Evolutionary conservation across 2,888 invertebrate species (phyloP).

Genomic region (Dicranocentrus wangi): DNA sequence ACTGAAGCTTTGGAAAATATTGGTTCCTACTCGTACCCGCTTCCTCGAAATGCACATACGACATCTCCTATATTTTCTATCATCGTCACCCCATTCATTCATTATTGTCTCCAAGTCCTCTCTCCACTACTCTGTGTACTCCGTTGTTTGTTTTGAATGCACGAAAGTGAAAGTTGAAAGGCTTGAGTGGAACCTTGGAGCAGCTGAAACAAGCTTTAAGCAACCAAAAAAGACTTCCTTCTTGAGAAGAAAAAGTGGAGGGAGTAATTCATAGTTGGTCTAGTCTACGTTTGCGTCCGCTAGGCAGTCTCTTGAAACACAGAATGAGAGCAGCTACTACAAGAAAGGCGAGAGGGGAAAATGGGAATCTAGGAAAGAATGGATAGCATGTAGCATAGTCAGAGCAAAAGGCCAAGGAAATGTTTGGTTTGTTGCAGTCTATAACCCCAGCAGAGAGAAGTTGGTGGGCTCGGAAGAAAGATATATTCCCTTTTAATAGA

Average conservation of each 20-base stretch:
- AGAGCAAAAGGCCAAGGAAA: not conserved
- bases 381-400: no score
- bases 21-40: no score
- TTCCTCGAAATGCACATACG: no score
- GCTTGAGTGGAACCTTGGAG: slow-evolving; percentile 17
- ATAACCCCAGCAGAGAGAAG: no score
- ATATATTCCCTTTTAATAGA: no score
- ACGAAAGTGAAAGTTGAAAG: slow-evolving; percentile 34
- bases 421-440: not conserved
- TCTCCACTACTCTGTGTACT: not conserved
- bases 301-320: slow-evolving; percentile 10
- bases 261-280: slow-evolving; percentile 30
- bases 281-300: not conserved
- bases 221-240: not conserved
- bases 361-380: slow-evolving; percentile 7
- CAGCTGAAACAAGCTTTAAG: not conserved
- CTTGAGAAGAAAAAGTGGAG: not conserved
- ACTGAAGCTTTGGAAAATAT: no score
- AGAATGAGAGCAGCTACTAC: not conserved
- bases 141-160: slow-evolving; percentile 3
- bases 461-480: not conserved
- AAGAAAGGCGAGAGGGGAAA: not conserved
- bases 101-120: slow-evolving; percentile 24
- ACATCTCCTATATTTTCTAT: not conserved
- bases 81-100: slow-evolving; percentile 25